Base-by-base conservation (phyloP, 2,113 vertebrate genomes). In the Hemibagrus wyckioides region DNA sequence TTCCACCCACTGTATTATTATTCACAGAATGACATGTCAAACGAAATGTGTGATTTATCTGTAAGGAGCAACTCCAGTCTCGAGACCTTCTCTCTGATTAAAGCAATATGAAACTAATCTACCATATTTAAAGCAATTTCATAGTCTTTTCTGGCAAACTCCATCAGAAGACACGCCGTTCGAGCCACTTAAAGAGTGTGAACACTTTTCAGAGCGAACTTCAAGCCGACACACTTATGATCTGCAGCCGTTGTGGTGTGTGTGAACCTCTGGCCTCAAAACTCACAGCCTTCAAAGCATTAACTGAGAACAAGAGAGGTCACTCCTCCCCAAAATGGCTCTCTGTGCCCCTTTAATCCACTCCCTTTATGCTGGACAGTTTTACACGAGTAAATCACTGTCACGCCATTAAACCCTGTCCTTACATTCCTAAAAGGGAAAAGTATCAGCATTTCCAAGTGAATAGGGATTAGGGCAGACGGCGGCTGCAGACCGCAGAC, bases 401-500 rank as follows among this genome's bases (percentile, higher is more conserved):
- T 93, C 94, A 94, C 93, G 91, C 92, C 92, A 94, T 93, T 94
- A 93, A 95, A 94, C 94, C 92, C 92, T 92, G 92, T 87, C 69
- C 81, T 83, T 83, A 83, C 82, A 87, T 87, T 87, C 86, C 86
- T 90, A 92, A 93, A 81, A 89, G 92, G 89, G 92, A 87, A 92
- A 89, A 91, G 90, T 92, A 89, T 92, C 90, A 92, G 93, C 92
- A 92, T 91, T 92, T 94, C 93, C 88, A 87, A 95, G 93, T 95
- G 93, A 96, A 95, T 93, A 89, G 94, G 94, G 94, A 94, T 96
- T 95, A 94, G 81, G n/a, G 93, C 90, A 91, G 91, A 84, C 91
- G 84, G 89, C 91, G 90, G 90, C 89, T 93, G 92, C 93, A 93
- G 92, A 91, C 91, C 91, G 83, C 91, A 87, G 92, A 92, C 94